Evolutionary conservation across 2,113 vertebrate species (phyloP).

Genomic region (Salvelinus namaycush): DNA sequence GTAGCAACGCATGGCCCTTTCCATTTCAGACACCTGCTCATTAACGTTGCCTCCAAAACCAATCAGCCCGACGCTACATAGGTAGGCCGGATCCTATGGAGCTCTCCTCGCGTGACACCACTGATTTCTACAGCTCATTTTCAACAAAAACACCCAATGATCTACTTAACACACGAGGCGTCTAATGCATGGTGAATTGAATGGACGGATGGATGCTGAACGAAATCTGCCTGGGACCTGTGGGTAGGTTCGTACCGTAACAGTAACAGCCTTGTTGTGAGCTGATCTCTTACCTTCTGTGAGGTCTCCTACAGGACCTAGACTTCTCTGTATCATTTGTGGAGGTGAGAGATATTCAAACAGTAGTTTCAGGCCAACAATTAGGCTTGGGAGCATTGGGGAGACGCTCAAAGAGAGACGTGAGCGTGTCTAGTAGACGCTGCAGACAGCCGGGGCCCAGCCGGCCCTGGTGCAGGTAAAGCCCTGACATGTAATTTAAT

Average conservation of each 20-base stretch:
- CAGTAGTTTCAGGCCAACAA: no score
- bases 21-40: slow-evolving; percentile 30
- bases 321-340: no score
- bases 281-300: no score
- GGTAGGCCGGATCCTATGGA: slow-evolving; percentile 1
- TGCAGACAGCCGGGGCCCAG: background rate
- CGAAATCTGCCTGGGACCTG: slow-evolving; percentile 48
- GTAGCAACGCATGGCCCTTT: background rate
- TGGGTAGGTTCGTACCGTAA: no score
- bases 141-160: background rate
- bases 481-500: slow-evolving; percentile 37
- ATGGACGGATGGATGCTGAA: slow-evolving; percentile 49
- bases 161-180: background rate
- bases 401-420: no score
- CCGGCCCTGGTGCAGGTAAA: background rate
- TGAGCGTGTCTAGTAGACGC: no score
- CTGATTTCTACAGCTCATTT: background rate
- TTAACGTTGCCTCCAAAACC: slow-evolving; percentile 26
- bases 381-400: no score
- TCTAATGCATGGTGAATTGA: no score
- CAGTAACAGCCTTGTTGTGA: no score
- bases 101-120: background rate
- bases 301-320: no score
- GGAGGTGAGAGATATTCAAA: no score
- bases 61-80: slow-evolving; percentile 1